Base-by-base conservation (phyloP, 1,140 invertebrate species). In the Drosophila subpulchrella region DNA sequence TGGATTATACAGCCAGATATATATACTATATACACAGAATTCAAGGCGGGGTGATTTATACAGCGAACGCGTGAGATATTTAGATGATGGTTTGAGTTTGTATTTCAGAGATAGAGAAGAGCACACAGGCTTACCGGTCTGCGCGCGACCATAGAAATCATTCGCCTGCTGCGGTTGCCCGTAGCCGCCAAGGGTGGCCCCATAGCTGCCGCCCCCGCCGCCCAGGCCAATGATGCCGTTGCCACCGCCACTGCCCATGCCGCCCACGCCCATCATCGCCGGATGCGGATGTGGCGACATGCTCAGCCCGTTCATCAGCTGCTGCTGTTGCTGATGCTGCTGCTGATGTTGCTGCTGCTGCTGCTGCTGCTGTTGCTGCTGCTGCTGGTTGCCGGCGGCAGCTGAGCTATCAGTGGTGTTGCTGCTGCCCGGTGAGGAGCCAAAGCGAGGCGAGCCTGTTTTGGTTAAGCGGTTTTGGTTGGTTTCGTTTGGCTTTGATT, bases 121-220 rank as follows among this genome's bases (percentile, higher is more conserved):
- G 84, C 85, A 83, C 85, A 66, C 81, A 75, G 85, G 85, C 91
- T 92, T 92, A 92, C 91, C 91, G 84, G 79, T 91, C 91, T 90
- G 90, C 51, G 76, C 73, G 68, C 90, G 91, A 92, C 88, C 88
- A 91, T 91, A 92, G 70, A 92, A 92, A 84, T 92, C 91, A 86
- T 91, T 91, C 66, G 88, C 48, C 59, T 77, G 47, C 71, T 84
- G 82, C 68, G 79, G 68, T 63, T 89, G 81, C 11, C 74, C 74
- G 36, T 89, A 89, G 51, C 66, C 75, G 61, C 65, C 79, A 7
- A 80, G 38, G 15, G 73, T 59, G 39, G 73, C 73, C 50, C 54
- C 74, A 10, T 70, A 72, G 20, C 46, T 61, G 38, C 53, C 81
- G 55, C 81, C 79, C 39, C 75, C 82, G 51, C 85, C 75, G 65